Evolutionary conservation across 2,888 invertebrate species (phyloP), one percentile per base, ranked within the genome.

Genomic region (Dynastes tityus): DNA sequence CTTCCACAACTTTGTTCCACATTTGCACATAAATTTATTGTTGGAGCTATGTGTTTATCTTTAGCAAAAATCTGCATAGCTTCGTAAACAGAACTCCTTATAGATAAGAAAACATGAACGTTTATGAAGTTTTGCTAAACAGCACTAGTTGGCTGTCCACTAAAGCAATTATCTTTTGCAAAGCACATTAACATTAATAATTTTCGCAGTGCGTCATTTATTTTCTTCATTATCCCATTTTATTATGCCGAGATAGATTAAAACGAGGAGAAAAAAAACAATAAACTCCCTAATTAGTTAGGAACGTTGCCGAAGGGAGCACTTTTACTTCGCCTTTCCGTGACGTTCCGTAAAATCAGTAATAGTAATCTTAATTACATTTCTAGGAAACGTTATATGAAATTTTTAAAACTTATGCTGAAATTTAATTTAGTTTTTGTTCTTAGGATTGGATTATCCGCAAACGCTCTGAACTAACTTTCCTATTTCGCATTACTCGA

Each of bases 341-440:
- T 29, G 55, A 71, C 37, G 71, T 27, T 77, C 79, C 65, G 77
- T 77, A 79, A 70, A 77, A 77, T 77, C 77, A 61, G 51, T 58
- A 71, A 71, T 71, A 77, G 71, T 71, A 77, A 77, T 71, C 77
- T 77, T 77, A 77, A 77, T 77, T 77, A 77, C 61, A 71, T 77
- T 70, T 61, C 77, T 63, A 53, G 71, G 71, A 32, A 53, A 45
- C 45, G 45, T 8, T 55, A 55, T 55, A 55, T 71, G 32, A 55
- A 55, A 71, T 71, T 71, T 71, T 71, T 71, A 55, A 71, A 71
- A 71, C 71, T 53, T 55, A 45, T 53, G 53, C 71, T 37, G 55
- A 71, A 71, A 71, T 55, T 71, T 71, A 53, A 71, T 71, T 71
- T 71, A 71, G 53, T 53, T 71, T 71, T 55, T 71, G 29, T 55